phyloP scores from a whole-genome alignment of 35 echinoderm and acorn worm genomes.

The Holothuria glaberrima region DNA sequence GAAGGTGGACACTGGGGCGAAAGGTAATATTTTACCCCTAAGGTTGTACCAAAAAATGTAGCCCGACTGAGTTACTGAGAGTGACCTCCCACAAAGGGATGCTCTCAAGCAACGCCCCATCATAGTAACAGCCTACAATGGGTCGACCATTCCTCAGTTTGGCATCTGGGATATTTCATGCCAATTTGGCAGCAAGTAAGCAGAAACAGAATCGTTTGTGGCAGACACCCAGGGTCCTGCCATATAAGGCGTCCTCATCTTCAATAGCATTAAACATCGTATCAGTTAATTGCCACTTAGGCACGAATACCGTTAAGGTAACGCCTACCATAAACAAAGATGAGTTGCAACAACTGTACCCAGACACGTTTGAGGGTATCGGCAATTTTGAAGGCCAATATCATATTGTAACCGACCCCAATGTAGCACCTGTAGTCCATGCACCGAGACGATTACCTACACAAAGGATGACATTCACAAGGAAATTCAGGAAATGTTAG shows the following conservation, averaged over 20 bases:
- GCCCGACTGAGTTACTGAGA: conserved; percentile 3
- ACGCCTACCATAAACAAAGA: not conserved
- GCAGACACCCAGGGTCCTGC: conserved; percentile 59
- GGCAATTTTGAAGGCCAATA: conserved; percentile 50
- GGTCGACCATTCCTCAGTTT: no score
- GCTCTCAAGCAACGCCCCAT: not conserved
- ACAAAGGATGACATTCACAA: conserved; percentile 61
- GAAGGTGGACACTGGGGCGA: conserved; percentile 64
- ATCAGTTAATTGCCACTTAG: conserved; percentile 7
- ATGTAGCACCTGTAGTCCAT: conserved; percentile 60
- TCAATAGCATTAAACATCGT: conserved; percentile 5
- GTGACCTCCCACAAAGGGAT: not conserved
- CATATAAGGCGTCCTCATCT: conserved; percentile 49
- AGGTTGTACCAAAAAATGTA: conserved; percentile 47
- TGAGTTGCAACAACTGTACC: conserved; percentile 47
- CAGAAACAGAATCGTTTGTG: conserved; percentile 41
- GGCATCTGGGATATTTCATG: no score
- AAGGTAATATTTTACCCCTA: conserved; percentile 57
- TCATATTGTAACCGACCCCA: conserved; percentile 57
- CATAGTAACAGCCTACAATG: not conserved
- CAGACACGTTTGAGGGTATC: conserved; percentile 70
- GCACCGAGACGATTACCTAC: conserved; percentile 47
- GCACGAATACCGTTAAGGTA: not conserved
- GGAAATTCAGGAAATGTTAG: conserved; percentile 57
- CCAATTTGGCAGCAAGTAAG: not conserved